Conservation (phyloP, 1,140 invertebrate genomes). For the Tetranychus cinnabarinus region DNA sequence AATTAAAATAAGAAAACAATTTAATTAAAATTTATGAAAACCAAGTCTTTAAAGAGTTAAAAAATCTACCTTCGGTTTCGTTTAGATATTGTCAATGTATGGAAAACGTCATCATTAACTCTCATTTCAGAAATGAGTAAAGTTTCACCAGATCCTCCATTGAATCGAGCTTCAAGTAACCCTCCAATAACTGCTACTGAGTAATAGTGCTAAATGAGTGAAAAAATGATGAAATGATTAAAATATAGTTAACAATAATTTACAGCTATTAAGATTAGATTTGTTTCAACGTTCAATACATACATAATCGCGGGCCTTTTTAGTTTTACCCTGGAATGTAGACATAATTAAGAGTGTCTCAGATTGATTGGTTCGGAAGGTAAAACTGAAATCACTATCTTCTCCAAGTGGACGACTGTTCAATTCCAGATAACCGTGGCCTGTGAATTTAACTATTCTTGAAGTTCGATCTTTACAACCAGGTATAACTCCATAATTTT, state of each 20-base stretch:
- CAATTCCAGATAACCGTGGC: slow-evolving; percentile 51
- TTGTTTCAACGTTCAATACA: not conserved
- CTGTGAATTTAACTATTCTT: slow-evolving; percentile 42
- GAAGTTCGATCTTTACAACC: slow-evolving; percentile 40
- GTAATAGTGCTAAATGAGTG: slow-evolving; percentile 32
- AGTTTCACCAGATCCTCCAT: slow-evolving; percentile 38
- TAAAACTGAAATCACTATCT: slow-evolving; percentile 40
- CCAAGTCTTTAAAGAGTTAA: not conserved
- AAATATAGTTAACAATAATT: no score
- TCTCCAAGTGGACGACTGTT: slow-evolving; percentile 33
- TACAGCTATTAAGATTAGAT: no score
- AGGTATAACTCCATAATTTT: slow-evolving; percentile 46
- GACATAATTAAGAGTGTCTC: slow-evolving; percentile 47
- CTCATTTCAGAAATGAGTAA: slow-evolving; percentile 13
- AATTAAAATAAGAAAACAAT: not conserved
- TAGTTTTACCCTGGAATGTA: slow-evolving; percentile 21
- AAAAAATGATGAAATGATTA: slow-evolving; percentile 1
- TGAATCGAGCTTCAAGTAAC: slow-evolving; percentile 35
- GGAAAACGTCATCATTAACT: slow-evolving; percentile 15
- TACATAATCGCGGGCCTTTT: slow-evolving; percentile 12
- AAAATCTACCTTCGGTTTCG: slow-evolving; percentile 10
- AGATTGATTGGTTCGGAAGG: slow-evolving; percentile 43
- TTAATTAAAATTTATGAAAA: not conserved
- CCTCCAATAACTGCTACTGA: slow-evolving; percentile 38
- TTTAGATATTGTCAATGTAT: slow-evolving; percentile 13